Evolutionary conservation across 1,140 invertebrate genomes (phyloP).

Genomic region (Apis cerana): DNA sequence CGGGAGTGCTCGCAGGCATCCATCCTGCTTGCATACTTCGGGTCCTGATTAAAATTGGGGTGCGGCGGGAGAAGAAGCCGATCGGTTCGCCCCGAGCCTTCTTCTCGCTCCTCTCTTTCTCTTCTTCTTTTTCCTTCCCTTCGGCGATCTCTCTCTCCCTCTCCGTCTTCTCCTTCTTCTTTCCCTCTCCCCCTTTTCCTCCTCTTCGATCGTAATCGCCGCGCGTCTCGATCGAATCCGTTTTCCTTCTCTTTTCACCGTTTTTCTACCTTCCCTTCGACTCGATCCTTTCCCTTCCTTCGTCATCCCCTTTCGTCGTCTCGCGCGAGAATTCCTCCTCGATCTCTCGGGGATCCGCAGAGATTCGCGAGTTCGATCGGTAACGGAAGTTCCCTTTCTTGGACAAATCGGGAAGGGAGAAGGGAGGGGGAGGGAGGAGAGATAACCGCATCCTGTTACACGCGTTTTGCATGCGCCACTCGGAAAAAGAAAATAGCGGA

Average conservation of each 20-base stretch:
- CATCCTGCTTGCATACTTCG: slow-evolving; percentile 79
- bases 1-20: slow-evolving; percentile 77
- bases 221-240: no score
- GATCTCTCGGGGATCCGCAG: background rate
- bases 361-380: slow-evolving; percentile 28
- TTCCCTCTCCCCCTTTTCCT: background rate
- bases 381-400: slow-evolving; percentile 33
- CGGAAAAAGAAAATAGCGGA: slow-evolving; percentile 16
- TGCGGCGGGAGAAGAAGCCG: slow-evolving; percentile 73
- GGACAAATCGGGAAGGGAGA: background rate
- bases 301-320: background rate
- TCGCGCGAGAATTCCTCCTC: background rate
- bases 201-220: background rate
- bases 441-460: slow-evolving; percentile 44
- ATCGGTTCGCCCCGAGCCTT: slow-evolving; percentile 76
- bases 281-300: background rate
- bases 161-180: background rate
- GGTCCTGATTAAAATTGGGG: slow-evolving; percentile 82
- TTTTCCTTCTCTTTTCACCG: no score
- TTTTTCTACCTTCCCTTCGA: no score
- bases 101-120: slow-evolving; percentile 56
- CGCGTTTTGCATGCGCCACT: slow-evolving; percentile 22
- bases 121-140: slow-evolving; percentile 27
- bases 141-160: background rate
- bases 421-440: background rate